Evolutionary conservation across 2,113 vertebrate species (phyloP), one percentile per base, ranked within the genome.

Genomic region (Micronisus gabar): DNA sequence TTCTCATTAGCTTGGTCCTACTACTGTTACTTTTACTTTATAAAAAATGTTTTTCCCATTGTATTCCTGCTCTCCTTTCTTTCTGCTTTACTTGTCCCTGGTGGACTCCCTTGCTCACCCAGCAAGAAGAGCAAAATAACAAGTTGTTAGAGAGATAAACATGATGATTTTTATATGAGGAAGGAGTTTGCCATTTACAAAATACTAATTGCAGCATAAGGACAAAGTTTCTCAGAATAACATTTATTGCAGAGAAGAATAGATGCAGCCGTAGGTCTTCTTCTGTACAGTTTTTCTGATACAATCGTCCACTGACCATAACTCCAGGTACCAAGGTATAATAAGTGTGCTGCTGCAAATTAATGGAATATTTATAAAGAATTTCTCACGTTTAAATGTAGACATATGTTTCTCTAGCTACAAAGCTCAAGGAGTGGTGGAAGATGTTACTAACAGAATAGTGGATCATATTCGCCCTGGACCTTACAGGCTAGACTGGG

Each of bases 391-490:
- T 94, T 71, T 78, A 74, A 90, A 52, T 86, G 20, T 61, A 67
- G 81, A 65, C 20, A 25, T 96, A 17, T 41, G 5, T 92, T 96
- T 92, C 78, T 97, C 26, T 95, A 99, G 99, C 30, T 99, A 99
- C 96, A 99, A 99, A 98, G 97, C 98, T 62, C 95, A 99, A 97
- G 99, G 99, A 74, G 91, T 98, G 66, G 96, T 99, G 32, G 97
- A 98, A 73, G 98, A 98, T 41, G 59, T 41, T 76, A 90, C 98
- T 36, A 97, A 98, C 84, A 97, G 90, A 95, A 85, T 99, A 87
- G 97, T 99, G 86, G 98, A 99, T 86, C 98, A 98, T 71, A 99
- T 99, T 91, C 97, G 98, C 4, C 99, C 98, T 43, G 99, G 99
- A 56, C 98, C 98, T 38, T 98, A 98, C 45, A 97, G 99, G 27